Percentiles rank a stretch among this genome's conserved stretches.
Conservation (phyloP, 2,888 invertebrate genomes). For the Nomada hirtipes region DNA sequence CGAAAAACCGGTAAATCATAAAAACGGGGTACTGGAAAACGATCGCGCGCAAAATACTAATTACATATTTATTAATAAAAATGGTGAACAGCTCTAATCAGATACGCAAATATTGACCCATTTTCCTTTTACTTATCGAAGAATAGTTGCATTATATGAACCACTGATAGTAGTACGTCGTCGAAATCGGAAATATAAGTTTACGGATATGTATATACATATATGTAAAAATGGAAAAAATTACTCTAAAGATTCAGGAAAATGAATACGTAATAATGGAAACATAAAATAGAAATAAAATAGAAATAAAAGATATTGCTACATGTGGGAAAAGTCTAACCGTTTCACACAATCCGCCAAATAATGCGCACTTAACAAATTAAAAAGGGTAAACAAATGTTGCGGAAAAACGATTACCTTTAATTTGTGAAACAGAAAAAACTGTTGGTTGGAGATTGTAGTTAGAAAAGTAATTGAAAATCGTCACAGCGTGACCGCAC, state of each 20-base stretch:
- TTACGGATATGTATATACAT: background rate
- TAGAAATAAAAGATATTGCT: constrained; percentile 1
- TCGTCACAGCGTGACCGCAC: constrained; percentile 72
- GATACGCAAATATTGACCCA: background rate
- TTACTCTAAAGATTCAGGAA: too few species aligned
- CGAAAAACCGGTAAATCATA: background rate
- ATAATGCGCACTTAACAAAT: background rate
- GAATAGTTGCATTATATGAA: background rate
- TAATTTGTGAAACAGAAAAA: constrained; percentile 49
- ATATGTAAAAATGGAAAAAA: background rate
- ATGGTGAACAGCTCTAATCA: background rate
- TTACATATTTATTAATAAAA: background rate
- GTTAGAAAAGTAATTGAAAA: constrained; percentile 67
- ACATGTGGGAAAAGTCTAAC: background rate
- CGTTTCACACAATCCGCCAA: constrained; percentile 7
- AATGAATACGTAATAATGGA: background rate
- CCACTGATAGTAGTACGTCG: background rate
- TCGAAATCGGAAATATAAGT: background rate
- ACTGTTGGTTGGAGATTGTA: constrained; percentile 24
- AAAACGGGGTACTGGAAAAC: background rate
- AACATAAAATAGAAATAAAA: background rate
- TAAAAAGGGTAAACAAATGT: background rate
- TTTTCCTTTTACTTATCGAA: background rate
- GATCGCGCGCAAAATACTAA: background rate
- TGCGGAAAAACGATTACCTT: constrained; percentile 66